Conservation (phyloP, 2,888 invertebrate species). For the Bhutanitis thaidina region DNA sequence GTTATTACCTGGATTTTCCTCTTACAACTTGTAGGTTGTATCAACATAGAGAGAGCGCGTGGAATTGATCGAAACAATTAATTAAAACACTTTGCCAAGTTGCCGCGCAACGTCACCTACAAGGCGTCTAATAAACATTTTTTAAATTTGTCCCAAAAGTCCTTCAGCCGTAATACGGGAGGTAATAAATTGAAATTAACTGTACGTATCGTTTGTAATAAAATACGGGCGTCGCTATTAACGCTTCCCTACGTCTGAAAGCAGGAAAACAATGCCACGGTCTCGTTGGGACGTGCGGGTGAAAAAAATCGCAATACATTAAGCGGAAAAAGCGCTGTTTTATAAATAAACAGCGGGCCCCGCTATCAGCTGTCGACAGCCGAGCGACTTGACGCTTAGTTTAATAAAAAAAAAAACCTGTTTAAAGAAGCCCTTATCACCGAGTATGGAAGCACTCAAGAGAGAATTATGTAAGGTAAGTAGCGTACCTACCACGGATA, state of each 20-base stretch:
- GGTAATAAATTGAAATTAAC: constrained; percentile 33
- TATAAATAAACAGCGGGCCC: constrained; percentile 69
- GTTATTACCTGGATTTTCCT: too few species aligned
- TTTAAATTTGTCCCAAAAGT: constrained; percentile 26
- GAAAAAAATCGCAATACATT: constrained; percentile 53
- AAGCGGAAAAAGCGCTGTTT: constrained; percentile 69
- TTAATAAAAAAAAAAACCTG: constrained; percentile 70
- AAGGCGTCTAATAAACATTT: constrained; percentile 26
- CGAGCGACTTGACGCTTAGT: constrained; percentile 64
- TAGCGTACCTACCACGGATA: too few species aligned
- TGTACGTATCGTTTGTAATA: constrained; percentile 29
- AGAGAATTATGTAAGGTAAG: constrained; percentile 74
- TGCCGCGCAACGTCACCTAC: neutral
- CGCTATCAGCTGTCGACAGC: constrained; percentile 74
- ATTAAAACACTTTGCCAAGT: too few species aligned
- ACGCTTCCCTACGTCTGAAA: constrained; percentile 27
- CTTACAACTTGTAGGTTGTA: too few species aligned
- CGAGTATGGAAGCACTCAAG: constrained; percentile 72
- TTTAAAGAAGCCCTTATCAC: constrained; percentile 69
- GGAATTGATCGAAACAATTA: too few species aligned
- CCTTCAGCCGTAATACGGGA: constrained; percentile 25
- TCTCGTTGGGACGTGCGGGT: constrained; percentile 30
- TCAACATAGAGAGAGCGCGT: too few species aligned
- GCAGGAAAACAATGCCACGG: constrained; percentile 26
- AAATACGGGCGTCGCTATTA: constrained; percentile 25